A percentile compares a stretch with the other conserved stretches of the same genome.
Evolutionary conservation across 2,113 vertebrate species (phyloP).

Genomic region (Rhynchomys soricoides): DNA sequence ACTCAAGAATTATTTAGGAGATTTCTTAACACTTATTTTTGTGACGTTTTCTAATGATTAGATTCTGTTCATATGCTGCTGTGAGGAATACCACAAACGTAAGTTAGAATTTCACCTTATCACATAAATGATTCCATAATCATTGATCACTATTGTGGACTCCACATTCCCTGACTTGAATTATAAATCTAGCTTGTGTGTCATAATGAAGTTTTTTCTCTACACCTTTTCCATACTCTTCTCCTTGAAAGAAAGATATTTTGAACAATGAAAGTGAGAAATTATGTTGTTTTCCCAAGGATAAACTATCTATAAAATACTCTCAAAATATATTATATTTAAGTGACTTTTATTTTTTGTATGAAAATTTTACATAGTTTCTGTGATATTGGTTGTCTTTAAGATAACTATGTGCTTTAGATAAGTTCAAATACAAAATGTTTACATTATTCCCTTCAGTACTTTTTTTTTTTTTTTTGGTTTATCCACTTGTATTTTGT

Average conservation of each 20-base stretch:
- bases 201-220: neutral
- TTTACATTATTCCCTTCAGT: neutral
- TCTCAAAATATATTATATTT: neutral
- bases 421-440: neutral
- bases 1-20: neutral
- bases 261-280: neutral
- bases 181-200: neutral
- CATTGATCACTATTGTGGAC: neutral
- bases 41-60: neutral
- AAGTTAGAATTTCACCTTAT: neutral
- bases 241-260: neutral
- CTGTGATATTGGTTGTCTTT: neutral
- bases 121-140: no score
- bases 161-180: no score
- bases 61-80: neutral
- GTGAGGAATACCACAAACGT: neutral
- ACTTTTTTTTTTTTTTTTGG: neutral
- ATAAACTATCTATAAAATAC: neutral
- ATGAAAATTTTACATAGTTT: neutral
- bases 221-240: neutral
- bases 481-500: neutral
- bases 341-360: neutral
- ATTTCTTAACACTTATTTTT: neutral
- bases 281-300: neutral
- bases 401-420: neutral